Conservation (phyloP, 2,113 vertebrate genomes). For the Ailuropoda melanoleuca region DNA sequence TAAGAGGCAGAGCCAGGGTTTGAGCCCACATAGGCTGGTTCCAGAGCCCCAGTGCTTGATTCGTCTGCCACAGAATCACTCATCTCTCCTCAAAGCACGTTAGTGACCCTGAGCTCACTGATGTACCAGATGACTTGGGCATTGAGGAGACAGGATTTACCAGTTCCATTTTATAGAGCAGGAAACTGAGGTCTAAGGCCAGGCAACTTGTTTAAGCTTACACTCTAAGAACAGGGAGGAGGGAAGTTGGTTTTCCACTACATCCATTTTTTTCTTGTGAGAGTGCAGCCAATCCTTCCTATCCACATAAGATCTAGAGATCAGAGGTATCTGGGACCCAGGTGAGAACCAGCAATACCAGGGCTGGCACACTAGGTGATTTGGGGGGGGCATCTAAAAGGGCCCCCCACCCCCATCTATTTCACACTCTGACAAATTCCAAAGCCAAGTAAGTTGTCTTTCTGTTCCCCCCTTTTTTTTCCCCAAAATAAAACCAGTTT, state of each 20-base stretch:
- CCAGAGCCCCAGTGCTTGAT: not conserved
- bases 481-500: not conserved
- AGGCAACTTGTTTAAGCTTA: not conserved
- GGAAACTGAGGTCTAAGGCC: not conserved
- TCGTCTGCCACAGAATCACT: not conserved
- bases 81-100: not conserved
- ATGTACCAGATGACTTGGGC: not conserved
- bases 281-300: not conserved
- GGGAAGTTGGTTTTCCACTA: not conserved
- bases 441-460: not conserved
- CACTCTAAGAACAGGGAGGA: not conserved
- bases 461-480: not conserved
- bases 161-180: not conserved
- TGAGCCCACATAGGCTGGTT: not conserved
- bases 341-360: not conserved
- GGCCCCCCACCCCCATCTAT: too few species aligned
- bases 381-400: not conserved
- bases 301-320: not conserved
- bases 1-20: not conserved
- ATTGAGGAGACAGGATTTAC: not conserved
- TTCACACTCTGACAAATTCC: not conserved
- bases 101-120: not conserved
- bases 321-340: not conserved
- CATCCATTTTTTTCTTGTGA: not conserved
- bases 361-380: too few species aligned